These are phyloP conservation scores for Saccostrea echinata DNA, from an alignment of 1,140 invertebrate genomes.

Conservation along the genomic window DNA sequence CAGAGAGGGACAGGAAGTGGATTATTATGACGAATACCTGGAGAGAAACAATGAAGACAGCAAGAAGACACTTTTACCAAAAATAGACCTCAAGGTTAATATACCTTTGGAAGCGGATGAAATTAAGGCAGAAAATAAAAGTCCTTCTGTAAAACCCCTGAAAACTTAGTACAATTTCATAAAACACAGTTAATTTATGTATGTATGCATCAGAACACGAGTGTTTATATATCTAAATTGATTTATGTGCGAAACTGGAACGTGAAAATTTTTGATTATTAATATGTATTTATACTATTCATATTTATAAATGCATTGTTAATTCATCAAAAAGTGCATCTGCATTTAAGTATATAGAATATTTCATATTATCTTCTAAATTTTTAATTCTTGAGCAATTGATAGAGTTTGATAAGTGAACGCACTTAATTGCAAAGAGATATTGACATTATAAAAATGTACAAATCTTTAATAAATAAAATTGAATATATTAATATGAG, in stretches of 20 bases:
- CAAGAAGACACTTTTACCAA: constrained; percentile 13
- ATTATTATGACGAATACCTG: constrained; percentile 76
- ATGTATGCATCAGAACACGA: too few relatives aligned
- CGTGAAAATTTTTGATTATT: not conserved
- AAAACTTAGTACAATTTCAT: not conserved
- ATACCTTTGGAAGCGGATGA: not conserved
- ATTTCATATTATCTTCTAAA: too few relatives aligned
- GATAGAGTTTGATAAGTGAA: too few relatives aligned
- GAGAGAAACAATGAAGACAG: constrained; percentile 64
- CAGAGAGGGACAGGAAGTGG: constrained; percentile 70
- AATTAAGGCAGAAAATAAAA: not conserved
- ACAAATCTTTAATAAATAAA: too few relatives aligned
- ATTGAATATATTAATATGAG: too few relatives aligned
- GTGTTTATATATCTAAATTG: too few relatives aligned
- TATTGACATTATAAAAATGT: too few relatives aligned
- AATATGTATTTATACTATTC: not conserved
- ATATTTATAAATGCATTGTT: not conserved
- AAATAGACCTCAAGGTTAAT: constrained; percentile 8
- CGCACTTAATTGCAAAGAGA: too few relatives aligned
- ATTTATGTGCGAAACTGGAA: too few relatives aligned
- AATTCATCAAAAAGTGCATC: not conserved
- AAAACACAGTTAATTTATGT: too few relatives aligned
- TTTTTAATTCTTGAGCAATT: too few relatives aligned
- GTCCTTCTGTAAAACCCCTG: not conserved
- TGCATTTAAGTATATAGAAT: not conserved